A percentile compares a stretch with the other conserved stretches of the same genome.
phyloP scores from a whole-genome alignment of 2,888 invertebrate genomes.

The Protophormia terraenovae region DNA sequence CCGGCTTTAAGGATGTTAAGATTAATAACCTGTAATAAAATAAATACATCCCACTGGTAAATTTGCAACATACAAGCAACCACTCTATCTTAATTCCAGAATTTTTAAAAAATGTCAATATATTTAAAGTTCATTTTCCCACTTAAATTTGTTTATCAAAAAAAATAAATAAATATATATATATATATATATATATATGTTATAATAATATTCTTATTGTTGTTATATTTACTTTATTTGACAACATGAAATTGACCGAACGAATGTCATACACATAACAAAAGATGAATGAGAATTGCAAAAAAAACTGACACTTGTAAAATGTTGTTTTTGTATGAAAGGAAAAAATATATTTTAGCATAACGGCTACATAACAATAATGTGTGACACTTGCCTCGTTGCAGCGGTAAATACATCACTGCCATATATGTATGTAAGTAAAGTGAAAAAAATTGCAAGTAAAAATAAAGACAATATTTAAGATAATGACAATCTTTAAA shows the following conservation, averaged over 20 bases:
- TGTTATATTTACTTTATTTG: constrained; percentile 12
- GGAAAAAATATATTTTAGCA: background rate
- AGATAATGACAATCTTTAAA: constrained; percentile 54
- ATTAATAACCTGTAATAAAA: background rate
- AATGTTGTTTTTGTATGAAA: constrained; percentile 19
- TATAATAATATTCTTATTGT: background rate
- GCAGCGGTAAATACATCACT: constrained; percentile 51
- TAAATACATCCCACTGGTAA: constrained; percentile 22
- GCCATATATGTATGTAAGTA: constrained; percentile 15
- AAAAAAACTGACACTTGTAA: constrained; percentile 32
- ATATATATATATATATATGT: background rate
- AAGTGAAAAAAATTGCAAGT: background rate
- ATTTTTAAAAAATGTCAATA: background rate
- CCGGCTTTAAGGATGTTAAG: constrained; percentile 18
- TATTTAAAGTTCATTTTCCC: too few relatives aligned
- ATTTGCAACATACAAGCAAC: too few relatives aligned
- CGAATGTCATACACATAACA: constrained; percentile 50
- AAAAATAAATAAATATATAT: background rate
- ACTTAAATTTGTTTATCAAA: background rate
- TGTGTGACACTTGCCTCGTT: constrained; percentile 50
- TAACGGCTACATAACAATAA: constrained; percentile 37
- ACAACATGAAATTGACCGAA: constrained; percentile 64
- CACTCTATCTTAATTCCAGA: background rate
- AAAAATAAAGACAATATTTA: constrained; percentile 28
- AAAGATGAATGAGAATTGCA: constrained; percentile 43